Evolutionary conservation across 1,140 invertebrate species (phyloP).

Genomic region (Diorhabda carinulata): DNA sequence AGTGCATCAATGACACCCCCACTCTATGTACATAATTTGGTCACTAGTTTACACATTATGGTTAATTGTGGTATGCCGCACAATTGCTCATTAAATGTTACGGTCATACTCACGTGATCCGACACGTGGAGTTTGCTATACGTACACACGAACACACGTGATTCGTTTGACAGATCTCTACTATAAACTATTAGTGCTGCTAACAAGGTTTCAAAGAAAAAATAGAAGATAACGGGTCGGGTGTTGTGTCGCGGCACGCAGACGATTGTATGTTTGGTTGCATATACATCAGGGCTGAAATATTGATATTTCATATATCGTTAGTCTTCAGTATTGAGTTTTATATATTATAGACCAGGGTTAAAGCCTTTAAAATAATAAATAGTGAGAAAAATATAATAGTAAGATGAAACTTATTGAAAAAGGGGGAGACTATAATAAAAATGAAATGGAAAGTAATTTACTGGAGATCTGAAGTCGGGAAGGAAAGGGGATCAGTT

Average conservation of each 20-base stretch:
- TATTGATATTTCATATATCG: neutral
- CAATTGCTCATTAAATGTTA: conserved; percentile 47
- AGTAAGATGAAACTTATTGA: too few relatives aligned
- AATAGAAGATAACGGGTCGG: neutral
- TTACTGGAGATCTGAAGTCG: too few relatives aligned
- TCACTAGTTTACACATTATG: conserved; percentile 49
- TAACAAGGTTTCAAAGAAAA: neutral
- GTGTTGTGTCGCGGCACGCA: neutral
- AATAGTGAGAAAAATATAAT: too few relatives aligned
- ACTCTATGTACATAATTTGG: conserved; percentile 46
- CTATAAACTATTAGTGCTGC: neutral
- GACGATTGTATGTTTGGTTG: conserved; percentile 13
- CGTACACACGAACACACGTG: conserved; percentile 18
- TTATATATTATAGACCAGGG: too few relatives aligned
- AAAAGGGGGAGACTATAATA: too few relatives aligned
- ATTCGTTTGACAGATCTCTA: conserved; percentile 4
- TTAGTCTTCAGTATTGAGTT: too few relatives aligned
- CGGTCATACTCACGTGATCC: conserved; percentile 40
- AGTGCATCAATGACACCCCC: conserved; percentile 41
- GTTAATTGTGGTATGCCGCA: conserved; percentile 47
- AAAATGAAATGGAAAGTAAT: too few relatives aligned
- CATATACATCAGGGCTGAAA: conserved; percentile 6
- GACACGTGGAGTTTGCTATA: conserved; percentile 37
- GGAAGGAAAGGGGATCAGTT: too few relatives aligned
- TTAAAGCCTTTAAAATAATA: too few relatives aligned